phyloP scores from a whole-genome alignment of 2,888 invertebrate species.

The Nomada ferruginata region DNA sequence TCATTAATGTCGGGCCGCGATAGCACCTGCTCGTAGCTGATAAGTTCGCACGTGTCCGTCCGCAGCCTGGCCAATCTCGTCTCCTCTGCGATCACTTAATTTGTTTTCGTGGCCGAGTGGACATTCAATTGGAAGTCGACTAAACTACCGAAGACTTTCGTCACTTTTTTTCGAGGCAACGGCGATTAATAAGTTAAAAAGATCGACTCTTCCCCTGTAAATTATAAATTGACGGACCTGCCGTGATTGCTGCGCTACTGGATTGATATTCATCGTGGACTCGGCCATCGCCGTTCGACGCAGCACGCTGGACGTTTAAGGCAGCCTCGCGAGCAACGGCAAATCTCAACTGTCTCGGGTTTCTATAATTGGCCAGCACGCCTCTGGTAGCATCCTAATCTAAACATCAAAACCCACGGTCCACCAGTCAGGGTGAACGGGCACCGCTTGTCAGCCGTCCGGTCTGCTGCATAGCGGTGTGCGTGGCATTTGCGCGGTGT shows the following conservation, averaged over 20 bases:
- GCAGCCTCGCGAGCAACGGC: background rate
- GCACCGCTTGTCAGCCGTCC: conserved; percentile 41
- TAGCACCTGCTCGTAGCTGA: conserved; percentile 71
- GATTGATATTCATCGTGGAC: background rate
- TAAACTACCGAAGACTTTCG: background rate
- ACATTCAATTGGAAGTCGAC: background rate
- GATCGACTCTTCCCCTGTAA: too few species aligned
- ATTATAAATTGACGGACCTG: too few species aligned
- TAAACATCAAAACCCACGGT: conserved; percentile 49
- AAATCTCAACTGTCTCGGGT: conserved; percentile 14
- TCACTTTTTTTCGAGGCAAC: background rate
- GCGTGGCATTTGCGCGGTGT: conserved; percentile 42
- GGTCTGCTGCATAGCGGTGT: conserved; percentile 28
- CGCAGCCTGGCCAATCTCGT: conserved; percentile 29
- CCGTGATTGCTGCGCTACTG: background rate
- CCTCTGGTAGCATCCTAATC: conserved; percentile 19
- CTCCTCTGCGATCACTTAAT: conserved; percentile 19
- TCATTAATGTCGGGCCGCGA: conserved; percentile 74
- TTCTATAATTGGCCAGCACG: conserved; percentile 38
- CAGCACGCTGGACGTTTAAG: background rate
- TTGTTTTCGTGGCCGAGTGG: background rate
- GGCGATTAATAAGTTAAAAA: too few species aligned
- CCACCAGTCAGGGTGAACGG: conserved; percentile 36
- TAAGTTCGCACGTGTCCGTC: conserved; percentile 63
- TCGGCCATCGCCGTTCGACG: conserved; percentile 10